Base-by-base conservation (phyloP, 37 sponge, comb jelly and placozoan species). In the Ianthella basta region DNA sequence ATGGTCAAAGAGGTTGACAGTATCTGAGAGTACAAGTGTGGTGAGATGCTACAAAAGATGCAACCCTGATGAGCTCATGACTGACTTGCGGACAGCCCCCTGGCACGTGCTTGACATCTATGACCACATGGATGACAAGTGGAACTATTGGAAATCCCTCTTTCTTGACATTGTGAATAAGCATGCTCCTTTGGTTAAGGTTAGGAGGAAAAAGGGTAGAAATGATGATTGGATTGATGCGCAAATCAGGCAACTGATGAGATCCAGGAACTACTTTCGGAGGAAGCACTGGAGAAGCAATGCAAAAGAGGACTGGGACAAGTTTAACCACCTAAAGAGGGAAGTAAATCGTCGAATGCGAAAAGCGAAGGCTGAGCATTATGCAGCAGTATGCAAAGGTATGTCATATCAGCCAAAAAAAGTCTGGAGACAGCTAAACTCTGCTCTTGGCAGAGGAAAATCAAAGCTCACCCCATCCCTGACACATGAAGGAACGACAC, bases 31-130 rank as follows among this genome's bases (percentile, higher is more conserved):
- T 57, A 18, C 18, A 18, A 57, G 59, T 57, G 59, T 57, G 59
- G 59, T 57, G 59, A 57, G 59, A 57, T 20, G 59, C 59, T 57
- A 57, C 18, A 57, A 57, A 57, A 57, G 59, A 57, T 57, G 59
- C 59, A 57, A 18, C 59, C 15, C 18, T 57, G 59, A 57, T 57
- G 59, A 57, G 15, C 59, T 57, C 18, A 57, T 57, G 59, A 20
- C 59, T 18, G 59, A 57, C 18, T 18, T 57, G 59, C 18, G 18
- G 59, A 57, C 59, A 57, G 59, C 59, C 15, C 59, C 59, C 18
- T 57, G 59, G 59, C 59, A 57, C 18, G 59, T 57, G 59, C 59
- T 57, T 57, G 59, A 57, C 59, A 57, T 57, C 59, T 57, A 57
- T 57, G 59, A 57, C 18, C 15, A 57, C 18, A 18, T 57, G 59